phyloP scores from a whole-genome alignment of 2,797 vertebrate genomes.

The Pangasius macronema region DNA sequence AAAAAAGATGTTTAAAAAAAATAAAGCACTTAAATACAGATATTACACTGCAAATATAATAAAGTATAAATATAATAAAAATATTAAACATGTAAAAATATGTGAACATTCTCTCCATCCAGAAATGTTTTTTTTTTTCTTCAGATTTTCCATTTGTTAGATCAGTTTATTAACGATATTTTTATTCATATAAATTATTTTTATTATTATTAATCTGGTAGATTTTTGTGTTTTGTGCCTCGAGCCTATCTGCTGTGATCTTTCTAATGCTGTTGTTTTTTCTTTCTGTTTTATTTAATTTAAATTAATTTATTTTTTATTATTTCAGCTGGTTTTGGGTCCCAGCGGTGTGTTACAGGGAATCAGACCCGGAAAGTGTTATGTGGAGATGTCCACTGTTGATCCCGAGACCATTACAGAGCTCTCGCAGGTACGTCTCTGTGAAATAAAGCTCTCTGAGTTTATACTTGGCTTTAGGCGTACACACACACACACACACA shows the following conservation, averaged over 20 bases:
- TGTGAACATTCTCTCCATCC: not conserved
- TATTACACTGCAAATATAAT: not conserved
- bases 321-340: constrained; percentile 88
- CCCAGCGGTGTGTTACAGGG: constrained; percentile 97
- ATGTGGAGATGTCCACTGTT: constrained; percentile 96
- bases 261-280: not conserved
- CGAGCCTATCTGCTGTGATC: not conserved
- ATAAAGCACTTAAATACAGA: not conserved
- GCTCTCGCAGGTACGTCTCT: constrained; percentile 85
- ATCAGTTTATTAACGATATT: not conserved
- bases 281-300: not conserved
- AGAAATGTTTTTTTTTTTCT: no score
- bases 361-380: constrained; percentile 96
- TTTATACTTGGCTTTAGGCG: not conserved
- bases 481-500: not conserved
- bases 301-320: not conserved
- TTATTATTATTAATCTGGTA: not conserved
- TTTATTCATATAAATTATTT: not conserved
- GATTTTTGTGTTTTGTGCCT: not conserved
- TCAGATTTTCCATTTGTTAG: no score
- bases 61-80: not conserved
- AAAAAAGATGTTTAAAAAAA: not conserved
- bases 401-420: constrained; percentile 96
- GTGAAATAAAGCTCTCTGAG: not conserved
- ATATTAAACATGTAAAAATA: not conserved